phyloP scores from a whole-genome alignment of 1,140 invertebrate genomes.

The Hermetia illucens region DNA sequence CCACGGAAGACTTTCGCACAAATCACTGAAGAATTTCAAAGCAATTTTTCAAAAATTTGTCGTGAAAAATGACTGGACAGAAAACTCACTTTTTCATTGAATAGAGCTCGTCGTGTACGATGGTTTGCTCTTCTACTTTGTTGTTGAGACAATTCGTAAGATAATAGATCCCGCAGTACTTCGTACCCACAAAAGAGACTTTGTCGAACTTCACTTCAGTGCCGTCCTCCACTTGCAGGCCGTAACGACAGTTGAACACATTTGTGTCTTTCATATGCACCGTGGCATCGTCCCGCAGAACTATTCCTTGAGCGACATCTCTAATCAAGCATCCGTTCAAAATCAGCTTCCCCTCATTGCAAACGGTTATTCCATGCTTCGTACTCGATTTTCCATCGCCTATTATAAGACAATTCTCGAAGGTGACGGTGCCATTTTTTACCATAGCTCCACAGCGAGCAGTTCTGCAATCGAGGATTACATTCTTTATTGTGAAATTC shows the following conservation, averaged over 20 bases:
- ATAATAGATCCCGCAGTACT: background rate
- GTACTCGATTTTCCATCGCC: conserved; percentile 27
- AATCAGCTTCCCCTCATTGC: conserved; percentile 18
- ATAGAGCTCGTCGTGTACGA: no score
- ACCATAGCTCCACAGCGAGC: conserved; percentile 30
- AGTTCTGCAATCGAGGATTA: conserved; percentile 28
- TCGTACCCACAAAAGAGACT: background rate
- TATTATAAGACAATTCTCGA: conserved; percentile 28
- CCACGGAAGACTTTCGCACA: conserved; percentile 1
- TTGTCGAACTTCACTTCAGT: conserved; percentile 5
- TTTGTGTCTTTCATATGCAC: conserved; percentile 2
- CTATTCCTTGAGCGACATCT: conserved; percentile 25
- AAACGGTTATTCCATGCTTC: conserved; percentile 31
- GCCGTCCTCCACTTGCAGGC: conserved; percentile 1
- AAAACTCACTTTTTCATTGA: no score
- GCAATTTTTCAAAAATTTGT: no score
- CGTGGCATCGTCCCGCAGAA: background rate
- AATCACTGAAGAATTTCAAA: background rate
- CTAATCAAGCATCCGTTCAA: conserved; percentile 26
- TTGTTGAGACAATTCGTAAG: background rate
- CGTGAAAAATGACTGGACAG: no score
- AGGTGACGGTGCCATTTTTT: conserved; percentile 20
- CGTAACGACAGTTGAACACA: conserved; percentile 4
- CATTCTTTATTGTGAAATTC: conserved; percentile 26
- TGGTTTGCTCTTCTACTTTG: background rate